A percentile compares a stretch with the other conserved stretches of the same genome.
These are phyloP conservation scores for Hydrolagus colliei DNA, from an alignment of 2,797 vertebrate species.

Conservation along the genomic window DNA sequence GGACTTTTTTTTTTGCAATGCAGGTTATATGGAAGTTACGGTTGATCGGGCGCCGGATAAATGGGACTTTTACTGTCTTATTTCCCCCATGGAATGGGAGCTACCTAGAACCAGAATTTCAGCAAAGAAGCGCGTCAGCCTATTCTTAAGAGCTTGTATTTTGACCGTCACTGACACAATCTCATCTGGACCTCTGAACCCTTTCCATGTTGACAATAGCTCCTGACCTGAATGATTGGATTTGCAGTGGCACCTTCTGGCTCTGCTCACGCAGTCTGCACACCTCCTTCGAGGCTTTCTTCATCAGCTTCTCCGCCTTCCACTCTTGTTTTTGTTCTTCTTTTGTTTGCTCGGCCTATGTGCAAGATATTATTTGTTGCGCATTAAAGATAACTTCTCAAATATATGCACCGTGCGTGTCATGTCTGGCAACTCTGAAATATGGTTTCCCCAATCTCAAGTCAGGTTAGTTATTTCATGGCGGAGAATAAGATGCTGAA, in stretches of 20 bases:
- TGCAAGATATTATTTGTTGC: neutral
- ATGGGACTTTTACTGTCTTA: too few relatives aligned
- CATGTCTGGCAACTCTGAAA: neutral
- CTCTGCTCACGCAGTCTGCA: conserved; percentile 69
- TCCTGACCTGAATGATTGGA: conserved; percentile 70
- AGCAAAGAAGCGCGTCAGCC: too few relatives aligned
- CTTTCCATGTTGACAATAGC: neutral
- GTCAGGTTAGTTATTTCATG: neutral
- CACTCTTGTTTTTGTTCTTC: conserved; percentile 63
- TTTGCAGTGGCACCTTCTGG: conserved; percentile 66
- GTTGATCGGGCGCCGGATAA: too few relatives aligned
- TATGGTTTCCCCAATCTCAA: neutral
- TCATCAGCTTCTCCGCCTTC: conserved; percentile 66
- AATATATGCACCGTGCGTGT: neutral
- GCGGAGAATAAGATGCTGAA: too few relatives aligned
- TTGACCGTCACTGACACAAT: too few relatives aligned
- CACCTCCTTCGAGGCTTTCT: conserved; percentile 69
- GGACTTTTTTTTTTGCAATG: too few relatives aligned
- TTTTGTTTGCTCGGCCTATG: conserved; percentile 66
- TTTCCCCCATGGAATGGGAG: too few relatives aligned
- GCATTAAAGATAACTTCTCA: neutral
- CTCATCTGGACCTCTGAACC: neutral
- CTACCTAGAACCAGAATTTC: too few relatives aligned
- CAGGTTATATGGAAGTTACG: too few relatives aligned
- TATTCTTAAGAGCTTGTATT: too few relatives aligned